Conservation (phyloP, 2,888 invertebrate genomes). For the Dynastes hyllus region DNA sequence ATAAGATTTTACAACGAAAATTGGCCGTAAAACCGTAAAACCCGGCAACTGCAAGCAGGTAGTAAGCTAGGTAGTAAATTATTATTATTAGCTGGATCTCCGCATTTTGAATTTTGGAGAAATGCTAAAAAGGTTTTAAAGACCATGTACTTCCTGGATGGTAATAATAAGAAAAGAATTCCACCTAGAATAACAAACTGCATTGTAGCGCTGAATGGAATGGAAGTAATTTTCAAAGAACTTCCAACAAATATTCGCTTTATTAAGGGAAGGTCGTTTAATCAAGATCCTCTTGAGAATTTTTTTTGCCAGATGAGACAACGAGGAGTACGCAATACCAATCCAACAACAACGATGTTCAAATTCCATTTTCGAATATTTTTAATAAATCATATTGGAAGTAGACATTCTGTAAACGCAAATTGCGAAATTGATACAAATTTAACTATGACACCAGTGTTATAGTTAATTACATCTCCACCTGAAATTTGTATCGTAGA, state of each 20-base stretch:
- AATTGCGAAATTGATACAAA: conserved; percentile 49
- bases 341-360: conserved; percentile 31
- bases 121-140: conserved; percentile 6
- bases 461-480: not conserved
- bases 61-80: too few relatives aligned
- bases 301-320: conserved; percentile 54
- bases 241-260: conserved; percentile 30
- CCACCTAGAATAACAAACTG: conserved; percentile 44
- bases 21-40: too few relatives aligned
- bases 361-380: conserved; percentile 8
- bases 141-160: too few relatives aligned
- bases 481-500: not conserved
- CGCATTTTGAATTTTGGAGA: conserved; percentile 18
- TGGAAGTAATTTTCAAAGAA: conserved; percentile 28
- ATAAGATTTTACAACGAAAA: too few relatives aligned
- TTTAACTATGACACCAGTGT: not conserved
- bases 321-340: conserved; percentile 49
- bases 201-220: conserved; percentile 46
- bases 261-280: conserved; percentile 50
- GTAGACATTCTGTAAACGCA: conserved; percentile 47
- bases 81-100: not conserved
- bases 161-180: conserved; percentile 8
- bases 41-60: too few relatives aligned
- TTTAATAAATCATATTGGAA: conserved; percentile 50
- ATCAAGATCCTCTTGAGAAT: conserved; percentile 55